phyloP scores from a whole-genome alignment of 2,888 invertebrate genomes.

The Calliphora vomitoria region DNA sequence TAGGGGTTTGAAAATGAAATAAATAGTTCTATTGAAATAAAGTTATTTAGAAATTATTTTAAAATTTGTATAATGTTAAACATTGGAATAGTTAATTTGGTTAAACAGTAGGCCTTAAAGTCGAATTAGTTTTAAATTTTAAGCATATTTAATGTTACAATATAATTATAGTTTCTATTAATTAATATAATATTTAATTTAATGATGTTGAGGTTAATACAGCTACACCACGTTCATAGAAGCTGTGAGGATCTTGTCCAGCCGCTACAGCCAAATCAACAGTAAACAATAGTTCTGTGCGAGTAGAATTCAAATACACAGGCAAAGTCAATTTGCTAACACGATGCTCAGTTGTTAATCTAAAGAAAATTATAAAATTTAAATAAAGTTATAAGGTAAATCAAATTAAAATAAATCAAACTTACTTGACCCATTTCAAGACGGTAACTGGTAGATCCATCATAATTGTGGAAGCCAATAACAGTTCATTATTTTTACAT shows the following conservation, averaged over 20 bases:
- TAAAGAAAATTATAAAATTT: conserved; percentile 72
- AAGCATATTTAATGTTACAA: not conserved
- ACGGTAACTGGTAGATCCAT: conserved; percentile 95
- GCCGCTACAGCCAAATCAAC: conserved; percentile 96
- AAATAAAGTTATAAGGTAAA: not conserved
- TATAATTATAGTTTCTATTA: conserved; percentile 7
- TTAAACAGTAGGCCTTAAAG: not conserved
- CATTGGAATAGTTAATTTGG: not conserved
- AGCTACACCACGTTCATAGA: conserved; percentile 99
- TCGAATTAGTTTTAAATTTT: not conserved
- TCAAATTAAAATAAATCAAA: conserved; percentile 36
- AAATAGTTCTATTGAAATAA: conserved; percentile 44
- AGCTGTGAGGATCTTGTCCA: conserved; percentile 96
- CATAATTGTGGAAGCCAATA: conserved; percentile 97
- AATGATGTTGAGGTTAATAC: conserved; percentile 96
- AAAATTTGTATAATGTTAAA: conserved; percentile 7
- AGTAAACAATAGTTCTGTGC: conserved; percentile 97
- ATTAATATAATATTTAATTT: conserved; percentile 86
- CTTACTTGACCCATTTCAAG: conserved; percentile 94
- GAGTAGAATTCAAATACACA: conserved; percentile 98
- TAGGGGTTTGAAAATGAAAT: conserved; percentile 34
- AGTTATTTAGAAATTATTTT: not conserved
- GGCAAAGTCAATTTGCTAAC: conserved; percentile 93
- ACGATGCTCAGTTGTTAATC: conserved; percentile 85
- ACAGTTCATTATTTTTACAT: conserved; percentile 94